Evolutionary conservation across 2,113 vertebrate species (phyloP), one percentile per base, ranked within the genome.

Genomic region (Stercorarius parasiticus): DNA sequence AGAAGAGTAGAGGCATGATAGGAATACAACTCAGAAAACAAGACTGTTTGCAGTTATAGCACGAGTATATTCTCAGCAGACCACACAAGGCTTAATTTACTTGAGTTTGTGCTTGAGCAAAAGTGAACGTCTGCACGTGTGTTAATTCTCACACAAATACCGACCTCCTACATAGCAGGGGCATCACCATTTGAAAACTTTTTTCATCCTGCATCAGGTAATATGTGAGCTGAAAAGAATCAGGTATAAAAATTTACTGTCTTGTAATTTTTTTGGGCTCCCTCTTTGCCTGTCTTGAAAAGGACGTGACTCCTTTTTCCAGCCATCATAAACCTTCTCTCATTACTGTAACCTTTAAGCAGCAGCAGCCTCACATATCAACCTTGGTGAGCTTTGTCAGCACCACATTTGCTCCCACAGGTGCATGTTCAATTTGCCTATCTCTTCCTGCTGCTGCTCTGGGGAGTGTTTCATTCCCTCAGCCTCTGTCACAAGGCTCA

Each of bases 111-210:
- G 14, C 36, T 90, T 56, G 36, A 77, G 9, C 10, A 42, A 71
- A 82, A 71, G 2, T 82, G 22, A 56, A 47, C 0, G 0, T 15
- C 20, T 26, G 7, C 4, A 3, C 15, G 4, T 45, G 13, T 62
- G 8, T 40, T 61, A 82, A 76, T 38, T 77, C 19, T 82, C 52
- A 61, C 38, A 52, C 3, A n/a, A 5, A 43, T 27, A n/a, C 8
- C 30, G 36, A 38, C 4, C 14, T 79, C 23, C 67, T 71, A 15
- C 5, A 0, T 8, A 90, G 56, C 15, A 42, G 15, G 6, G 34
- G 5, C 25, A 47, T 34, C 3, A 5, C 3, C 7, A 13, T 25
- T 80, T 58, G 26, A 34, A 71, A 82, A 67, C 3, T 3, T 7
- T 11, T 38, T 67, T 79, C 52, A 11, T 72, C 4, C 23, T 79